phyloP scores from a whole-genome alignment of 1,140 invertebrate species.

The Atta colombica region DNA sequence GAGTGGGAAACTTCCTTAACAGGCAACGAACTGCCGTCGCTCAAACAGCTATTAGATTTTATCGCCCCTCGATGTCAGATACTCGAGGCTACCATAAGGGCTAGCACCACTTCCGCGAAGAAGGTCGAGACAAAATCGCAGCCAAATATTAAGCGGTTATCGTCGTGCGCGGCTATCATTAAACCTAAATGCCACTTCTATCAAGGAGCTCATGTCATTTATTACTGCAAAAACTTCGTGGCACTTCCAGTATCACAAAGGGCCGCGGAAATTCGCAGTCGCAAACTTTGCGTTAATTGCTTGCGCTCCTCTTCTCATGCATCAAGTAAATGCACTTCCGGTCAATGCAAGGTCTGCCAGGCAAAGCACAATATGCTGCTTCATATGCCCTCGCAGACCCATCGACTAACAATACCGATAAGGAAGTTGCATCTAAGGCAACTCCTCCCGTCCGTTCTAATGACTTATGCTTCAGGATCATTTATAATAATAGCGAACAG shows the following conservation, averaged over 20 bases:
- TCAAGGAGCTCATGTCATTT: neutral
- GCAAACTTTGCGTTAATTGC: neutral
- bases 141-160: too few species aligned
- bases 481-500: neutral
- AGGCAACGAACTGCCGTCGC: too few species aligned
- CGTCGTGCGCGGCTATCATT: neutral
- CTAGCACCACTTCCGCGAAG: too few species aligned
- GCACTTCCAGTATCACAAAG: neutral
- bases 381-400: neutral
- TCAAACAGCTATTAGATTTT: too few species aligned
- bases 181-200: neutral
- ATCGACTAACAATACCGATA: too few species aligned
- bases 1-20: neutral
- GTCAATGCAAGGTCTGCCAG: neutral
- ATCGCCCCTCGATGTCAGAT: too few species aligned
- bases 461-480: neutral
- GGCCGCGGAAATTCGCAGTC: neutral
- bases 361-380: neutral
- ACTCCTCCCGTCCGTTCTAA: accelerated
- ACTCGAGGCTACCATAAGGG: too few species aligned
- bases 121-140: too few species aligned
- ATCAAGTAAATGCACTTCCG: neutral
- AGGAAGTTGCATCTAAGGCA: too few species aligned
- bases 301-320: neutral
- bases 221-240: neutral